Evolutionary conservation across 92 coral and sea anemone genomes (phyloP).

Genomic region (Bergia puertoricense): DNA sequence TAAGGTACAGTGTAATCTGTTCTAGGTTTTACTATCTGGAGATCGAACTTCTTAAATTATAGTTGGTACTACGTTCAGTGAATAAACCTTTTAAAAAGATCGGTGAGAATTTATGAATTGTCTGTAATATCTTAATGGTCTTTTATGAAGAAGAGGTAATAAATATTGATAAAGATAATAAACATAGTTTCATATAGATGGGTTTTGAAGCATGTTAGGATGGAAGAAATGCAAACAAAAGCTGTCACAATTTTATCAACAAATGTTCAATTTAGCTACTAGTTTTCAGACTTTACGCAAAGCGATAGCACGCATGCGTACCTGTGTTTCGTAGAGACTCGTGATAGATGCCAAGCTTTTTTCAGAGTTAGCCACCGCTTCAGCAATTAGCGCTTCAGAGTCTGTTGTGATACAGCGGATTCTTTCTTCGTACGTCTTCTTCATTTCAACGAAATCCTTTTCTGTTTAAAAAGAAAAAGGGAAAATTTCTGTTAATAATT

Average conservation of each 20-base stretch:
- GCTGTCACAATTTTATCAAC: background rate
- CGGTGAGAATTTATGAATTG: no score
- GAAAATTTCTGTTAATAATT: background rate
- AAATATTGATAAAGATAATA: background rate
- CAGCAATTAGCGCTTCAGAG: constrained; percentile 68
- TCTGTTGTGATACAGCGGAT: constrained; percentile 69
- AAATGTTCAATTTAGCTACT: no score
- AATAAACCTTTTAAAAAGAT: no score
- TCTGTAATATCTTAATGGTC: no score
- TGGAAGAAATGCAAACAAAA: background rate
- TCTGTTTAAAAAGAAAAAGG: constrained; percentile 50
- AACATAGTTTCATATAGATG: background rate
- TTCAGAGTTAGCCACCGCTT: constrained; percentile 73
- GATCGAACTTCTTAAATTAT: no score
- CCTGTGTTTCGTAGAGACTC: constrained; percentile 81
- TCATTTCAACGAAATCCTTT: constrained; percentile 83
- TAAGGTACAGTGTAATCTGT: no score
- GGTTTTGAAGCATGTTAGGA: background rate
- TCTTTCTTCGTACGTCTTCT: constrained; percentile 63
- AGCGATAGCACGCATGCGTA: background rate
- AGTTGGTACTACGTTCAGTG: no score
- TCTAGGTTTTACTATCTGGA: no score
- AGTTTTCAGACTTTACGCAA: background rate
- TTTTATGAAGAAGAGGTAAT: no score
- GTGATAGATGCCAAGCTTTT: constrained; percentile 71